Conservation (phyloP, 2,797 vertebrate genomes). For the Euphonia xanthogaster region DNA sequence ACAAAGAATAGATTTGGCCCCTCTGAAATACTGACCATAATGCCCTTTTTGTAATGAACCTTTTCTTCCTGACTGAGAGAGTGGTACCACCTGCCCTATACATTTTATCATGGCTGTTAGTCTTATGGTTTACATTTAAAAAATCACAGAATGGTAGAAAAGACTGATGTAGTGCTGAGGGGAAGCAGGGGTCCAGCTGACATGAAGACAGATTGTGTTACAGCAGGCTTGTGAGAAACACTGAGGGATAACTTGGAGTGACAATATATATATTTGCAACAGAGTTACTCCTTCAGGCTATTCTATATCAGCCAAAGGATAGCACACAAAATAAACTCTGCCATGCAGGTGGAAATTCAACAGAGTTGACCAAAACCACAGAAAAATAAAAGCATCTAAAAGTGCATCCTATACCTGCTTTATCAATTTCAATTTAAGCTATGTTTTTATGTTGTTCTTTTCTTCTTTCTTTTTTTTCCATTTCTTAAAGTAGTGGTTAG, state of each 20-base stretch:
- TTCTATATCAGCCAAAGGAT: neutral
- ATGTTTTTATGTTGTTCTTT: neutral
- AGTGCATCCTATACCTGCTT: neutral
- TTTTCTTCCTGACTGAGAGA: neutral
- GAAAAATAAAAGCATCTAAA: neutral
- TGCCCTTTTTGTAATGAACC: neutral
- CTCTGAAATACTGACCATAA: neutral
- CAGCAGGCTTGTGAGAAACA: neutral
- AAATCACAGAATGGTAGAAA: neutral
- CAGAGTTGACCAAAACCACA: neutral
- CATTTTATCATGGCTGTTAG: neutral
- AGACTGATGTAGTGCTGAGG: neutral
- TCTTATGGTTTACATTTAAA: neutral
- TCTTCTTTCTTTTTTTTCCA: neutral
- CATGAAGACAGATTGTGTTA: neutral
- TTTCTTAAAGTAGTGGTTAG: neutral
- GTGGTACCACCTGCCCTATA: accelerated
- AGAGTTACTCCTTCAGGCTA: neutral
- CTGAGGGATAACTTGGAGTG: neutral
- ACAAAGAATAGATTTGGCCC: neutral
- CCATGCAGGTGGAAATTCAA: neutral
- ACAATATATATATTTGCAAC: neutral
- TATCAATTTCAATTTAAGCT: neutral
- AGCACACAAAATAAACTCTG: neutral
- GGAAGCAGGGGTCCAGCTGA: neutral